Evolutionary conservation across 2,797 vertebrate genomes (phyloP).

Genomic region (Microctenopoma steveboyesi): DNA sequence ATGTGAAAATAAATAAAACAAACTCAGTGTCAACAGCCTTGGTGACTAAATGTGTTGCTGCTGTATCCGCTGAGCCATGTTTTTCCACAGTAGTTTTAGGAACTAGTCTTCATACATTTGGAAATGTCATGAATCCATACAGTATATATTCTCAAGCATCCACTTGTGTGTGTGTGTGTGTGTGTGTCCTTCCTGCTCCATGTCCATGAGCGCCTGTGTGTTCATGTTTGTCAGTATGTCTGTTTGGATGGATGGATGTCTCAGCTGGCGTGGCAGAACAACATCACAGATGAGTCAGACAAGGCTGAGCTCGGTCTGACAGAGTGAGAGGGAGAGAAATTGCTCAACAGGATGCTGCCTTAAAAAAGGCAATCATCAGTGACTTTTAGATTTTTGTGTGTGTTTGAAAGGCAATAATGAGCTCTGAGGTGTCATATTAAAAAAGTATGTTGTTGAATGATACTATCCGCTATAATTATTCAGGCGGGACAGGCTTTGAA

Average conservation of each 20-base stretch:
- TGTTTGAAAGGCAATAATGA: conserved; percentile 17
- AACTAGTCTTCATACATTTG: not conserved
- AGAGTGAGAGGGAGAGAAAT: conserved; percentile 26
- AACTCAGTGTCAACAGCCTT: not conserved
- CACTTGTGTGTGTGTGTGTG: not conserved
- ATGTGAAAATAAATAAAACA: not conserved
- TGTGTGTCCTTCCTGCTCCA: not conserved
- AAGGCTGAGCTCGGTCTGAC: conserved; percentile 51
- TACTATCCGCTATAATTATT: conserved; percentile 12
- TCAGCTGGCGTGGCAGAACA: conserved; percentile 62
- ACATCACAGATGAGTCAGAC: conserved; percentile 70
- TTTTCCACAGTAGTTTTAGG: no score
- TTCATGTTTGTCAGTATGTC: conserved; percentile 59
- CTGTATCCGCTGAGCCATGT: not conserved
- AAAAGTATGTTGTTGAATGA: conserved; percentile 1
- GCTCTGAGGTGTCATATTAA: conserved; percentile 19
- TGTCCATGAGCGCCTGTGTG: conserved; percentile 24
- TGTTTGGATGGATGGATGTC: conserved; percentile 60
- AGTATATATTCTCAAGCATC: not conserved
- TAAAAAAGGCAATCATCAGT: conserved; percentile 32
- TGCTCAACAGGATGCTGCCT: conserved; percentile 34
- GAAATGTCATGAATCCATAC: not conserved
- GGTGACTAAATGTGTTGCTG: not conserved
- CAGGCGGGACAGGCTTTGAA: conserved; percentile 17
- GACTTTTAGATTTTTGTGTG: conserved; percentile 4